These are phyloP conservation scores for Nilaparvata lugens DNA, from an alignment of 1,140 invertebrate genomes.

Conservation along the genomic window DNA sequence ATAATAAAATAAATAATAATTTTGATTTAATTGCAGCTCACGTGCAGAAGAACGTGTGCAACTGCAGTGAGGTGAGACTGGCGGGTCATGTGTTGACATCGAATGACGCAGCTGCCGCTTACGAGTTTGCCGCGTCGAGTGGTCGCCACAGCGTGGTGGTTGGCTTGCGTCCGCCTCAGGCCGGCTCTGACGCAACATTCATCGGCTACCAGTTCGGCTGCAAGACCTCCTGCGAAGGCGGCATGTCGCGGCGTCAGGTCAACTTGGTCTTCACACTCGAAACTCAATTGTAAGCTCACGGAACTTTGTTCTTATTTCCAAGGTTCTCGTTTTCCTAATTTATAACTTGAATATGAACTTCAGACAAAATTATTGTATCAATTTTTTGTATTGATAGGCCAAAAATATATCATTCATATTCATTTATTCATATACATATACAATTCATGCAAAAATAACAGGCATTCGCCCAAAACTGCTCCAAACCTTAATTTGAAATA, in stretches of 20 bases:
- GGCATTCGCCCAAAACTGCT: too few species aligned
- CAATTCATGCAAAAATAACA: too few species aligned
- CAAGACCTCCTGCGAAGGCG: slow-evolving; percentile 67
- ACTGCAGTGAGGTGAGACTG: background rate
- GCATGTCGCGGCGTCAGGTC: slow-evolving; percentile 65
- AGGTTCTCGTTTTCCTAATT: too few species aligned
- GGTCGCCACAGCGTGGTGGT: slow-evolving; percentile 33
- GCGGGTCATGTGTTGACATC: slow-evolving; percentile 15
- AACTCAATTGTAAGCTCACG: slow-evolving; percentile 18
- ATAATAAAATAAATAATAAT: background rate
- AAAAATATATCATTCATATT: too few species aligned
- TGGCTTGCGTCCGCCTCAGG: slow-evolving; percentile 47
- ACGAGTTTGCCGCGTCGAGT: slow-evolving; percentile 3
- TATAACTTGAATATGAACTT: too few species aligned
- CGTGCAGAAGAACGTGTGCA: slow-evolving; percentile 5
- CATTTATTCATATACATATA: too few species aligned
- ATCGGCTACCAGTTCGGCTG: slow-evolving; percentile 69
- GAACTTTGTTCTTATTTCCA: too few species aligned
- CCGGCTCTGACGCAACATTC: slow-evolving; percentile 48
- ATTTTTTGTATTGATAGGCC: too few species aligned
- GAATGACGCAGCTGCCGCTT: background rate
- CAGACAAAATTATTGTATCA: too few species aligned
- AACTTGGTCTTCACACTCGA: slow-evolving; percentile 72
- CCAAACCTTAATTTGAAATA: too few species aligned
- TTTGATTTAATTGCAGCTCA: slow-evolving; percentile 11